Conservation (phyloP, 1,140 invertebrate genomes). For the Macrosteles quadrilineatus region DNA sequence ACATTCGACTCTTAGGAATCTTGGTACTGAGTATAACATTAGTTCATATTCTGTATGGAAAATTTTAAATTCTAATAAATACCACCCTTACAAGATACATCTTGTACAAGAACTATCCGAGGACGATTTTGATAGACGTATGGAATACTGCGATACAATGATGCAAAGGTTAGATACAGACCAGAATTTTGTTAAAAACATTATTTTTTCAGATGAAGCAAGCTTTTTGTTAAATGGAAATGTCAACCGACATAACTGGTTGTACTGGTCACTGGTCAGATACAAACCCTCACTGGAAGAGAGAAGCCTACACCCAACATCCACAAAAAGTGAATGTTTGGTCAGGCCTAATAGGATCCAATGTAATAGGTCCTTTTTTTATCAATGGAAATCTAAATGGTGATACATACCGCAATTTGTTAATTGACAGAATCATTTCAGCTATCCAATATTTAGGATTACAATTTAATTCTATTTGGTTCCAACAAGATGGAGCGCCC, state of each 20-base stretch:
- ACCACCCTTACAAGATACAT: constrained; percentile 41
- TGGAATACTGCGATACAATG: constrained; percentile 39
- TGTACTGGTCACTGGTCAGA: constrained; percentile 6
- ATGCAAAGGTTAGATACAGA: constrained; percentile 39
- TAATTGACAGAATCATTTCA: constrained; percentile 38
- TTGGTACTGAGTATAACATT: too few species aligned
- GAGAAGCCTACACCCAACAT: constrained; percentile 41
- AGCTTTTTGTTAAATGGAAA: constrained; percentile 43
- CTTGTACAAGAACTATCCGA: constrained; percentile 36
- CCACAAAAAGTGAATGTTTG: constrained; percentile 47
- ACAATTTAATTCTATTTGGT: constrained; percentile 13
- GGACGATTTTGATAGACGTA: constrained; percentile 37
- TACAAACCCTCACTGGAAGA: not conserved
- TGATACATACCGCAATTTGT: constrained; percentile 39
- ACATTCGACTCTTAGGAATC: too few species aligned
- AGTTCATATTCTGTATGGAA: constrained; percentile 26
- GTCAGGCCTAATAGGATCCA: constrained; percentile 44
- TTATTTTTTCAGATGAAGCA: constrained; percentile 43
- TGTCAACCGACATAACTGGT: constrained; percentile 39
- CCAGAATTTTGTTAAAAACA: constrained; percentile 39
- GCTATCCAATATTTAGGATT: not conserved
- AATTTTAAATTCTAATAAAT: constrained; percentile 36
- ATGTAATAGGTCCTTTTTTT: constrained; percentile 46
- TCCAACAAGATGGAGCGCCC: constrained; percentile 50
- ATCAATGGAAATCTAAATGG: constrained; percentile 42